Evolutionary conservation across 2,888 invertebrate genomes (phyloP).

Genomic region (Acrobasis repandana): DNA sequence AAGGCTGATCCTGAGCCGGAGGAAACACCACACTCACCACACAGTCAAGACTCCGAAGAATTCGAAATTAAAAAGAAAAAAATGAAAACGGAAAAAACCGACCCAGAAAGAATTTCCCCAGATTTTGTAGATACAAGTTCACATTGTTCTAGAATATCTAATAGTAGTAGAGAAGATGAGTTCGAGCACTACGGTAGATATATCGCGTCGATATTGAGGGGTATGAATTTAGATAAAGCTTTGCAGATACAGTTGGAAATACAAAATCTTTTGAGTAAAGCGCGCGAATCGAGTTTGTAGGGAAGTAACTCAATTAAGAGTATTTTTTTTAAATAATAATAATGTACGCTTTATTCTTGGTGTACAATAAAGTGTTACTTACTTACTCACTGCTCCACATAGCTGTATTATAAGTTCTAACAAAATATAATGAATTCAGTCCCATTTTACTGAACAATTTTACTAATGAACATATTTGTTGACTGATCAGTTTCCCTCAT

Average conservation of each 20-base stretch:
- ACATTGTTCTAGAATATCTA: not conserved
- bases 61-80: not conserved
- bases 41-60: not conserved
- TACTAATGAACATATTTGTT: too few relatives aligned
- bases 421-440: too few relatives aligned
- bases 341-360: too few relatives aligned
- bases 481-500: too few relatives aligned
- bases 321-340: not conserved
- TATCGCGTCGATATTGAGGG: conserved; percentile 10
- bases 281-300: not conserved
- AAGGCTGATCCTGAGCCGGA: not conserved
- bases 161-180: not conserved
- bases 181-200: conserved; percentile 22
- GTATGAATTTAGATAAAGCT: conserved; percentile 14
- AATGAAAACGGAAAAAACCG: not conserved
- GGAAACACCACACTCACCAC: not conserved
- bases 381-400: too few relatives aligned
- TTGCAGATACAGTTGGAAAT: conserved; percentile 20
- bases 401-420: too few relatives aligned
- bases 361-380: too few relatives aligned
- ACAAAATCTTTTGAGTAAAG: conserved; percentile 17
- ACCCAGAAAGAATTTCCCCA: not conserved
- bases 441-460: too few relatives aligned
- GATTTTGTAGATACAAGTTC: conserved; percentile 4
- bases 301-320: not conserved